Percentiles rank a stretch among this genome's conserved stretches.
Evolutionary conservation across 2,888 invertebrate genomes (phyloP).

Genomic region (Nemurella pictetii): DNA sequence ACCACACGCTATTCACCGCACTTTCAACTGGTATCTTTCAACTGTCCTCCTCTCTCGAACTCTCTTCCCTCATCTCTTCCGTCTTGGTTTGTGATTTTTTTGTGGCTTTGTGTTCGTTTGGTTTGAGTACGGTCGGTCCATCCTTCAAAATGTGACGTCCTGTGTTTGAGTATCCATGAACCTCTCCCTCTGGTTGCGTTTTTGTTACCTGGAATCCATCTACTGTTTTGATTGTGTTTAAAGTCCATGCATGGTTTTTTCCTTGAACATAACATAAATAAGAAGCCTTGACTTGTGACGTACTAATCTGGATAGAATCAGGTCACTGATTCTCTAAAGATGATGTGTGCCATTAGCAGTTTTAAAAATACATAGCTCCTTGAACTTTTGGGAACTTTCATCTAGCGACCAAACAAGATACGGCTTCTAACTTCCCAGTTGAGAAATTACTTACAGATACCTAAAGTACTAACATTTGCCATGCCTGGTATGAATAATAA

Average conservation of each 20-base stretch:
- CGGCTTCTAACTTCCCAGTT: neutral
- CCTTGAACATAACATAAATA: neutral
- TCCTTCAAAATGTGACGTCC: neutral
- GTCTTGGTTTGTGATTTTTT: neutral
- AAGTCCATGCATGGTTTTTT: neutral
- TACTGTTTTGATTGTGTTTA: neutral
- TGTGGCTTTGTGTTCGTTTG: neutral
- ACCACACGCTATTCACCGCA: neutral
- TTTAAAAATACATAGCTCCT: too few relatives aligned
- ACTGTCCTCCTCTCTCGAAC: neutral
- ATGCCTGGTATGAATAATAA: neutral
- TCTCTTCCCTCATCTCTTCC: neutral
- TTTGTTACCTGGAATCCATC: neutral
- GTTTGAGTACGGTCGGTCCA: neutral
- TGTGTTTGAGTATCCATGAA: neutral
- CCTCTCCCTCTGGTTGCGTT: neutral
- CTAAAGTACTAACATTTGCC: neutral
- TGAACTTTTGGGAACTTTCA: too few relatives aligned
- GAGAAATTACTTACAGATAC: neutral
- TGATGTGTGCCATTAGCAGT: too few relatives aligned
- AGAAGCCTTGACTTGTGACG: neutral
- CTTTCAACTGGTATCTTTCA: neutral
- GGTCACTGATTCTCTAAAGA: too few relatives aligned
- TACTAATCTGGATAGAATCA: too few relatives aligned
- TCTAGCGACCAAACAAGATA: too few relatives aligned